Conservation (phyloP, 2,888 invertebrate species). For the Lepidonotus clava region DNA sequence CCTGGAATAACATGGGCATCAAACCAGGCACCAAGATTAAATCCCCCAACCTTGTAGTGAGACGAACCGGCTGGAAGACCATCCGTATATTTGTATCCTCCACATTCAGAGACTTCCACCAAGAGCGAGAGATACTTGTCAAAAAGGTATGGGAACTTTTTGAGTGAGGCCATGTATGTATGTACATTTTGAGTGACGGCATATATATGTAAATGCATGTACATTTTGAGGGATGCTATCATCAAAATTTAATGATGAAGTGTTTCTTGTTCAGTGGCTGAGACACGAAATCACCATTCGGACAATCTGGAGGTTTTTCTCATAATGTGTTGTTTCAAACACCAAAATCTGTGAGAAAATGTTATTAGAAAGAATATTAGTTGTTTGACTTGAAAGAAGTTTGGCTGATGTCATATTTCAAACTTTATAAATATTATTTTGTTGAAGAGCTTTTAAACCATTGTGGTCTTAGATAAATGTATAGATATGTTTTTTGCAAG, state of each 20-base stretch:
- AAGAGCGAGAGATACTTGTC: conserved; percentile 78
- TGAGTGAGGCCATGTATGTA: background rate
- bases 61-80: conserved; percentile 73
- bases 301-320: background rate
- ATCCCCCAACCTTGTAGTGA: conserved; percentile 45
- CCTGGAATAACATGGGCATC: conserved; percentile 30
- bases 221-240: background rate
- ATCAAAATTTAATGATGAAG: background rate
- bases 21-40: conserved; percentile 31
- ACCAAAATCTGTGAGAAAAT: no score
- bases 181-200: background rate
- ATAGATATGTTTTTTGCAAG: no score
- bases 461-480: no score
- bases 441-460: no score
- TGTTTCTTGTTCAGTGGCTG: background rate
- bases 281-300: background rate
- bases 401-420: no score
- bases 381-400: no score
- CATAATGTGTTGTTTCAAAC: no score
- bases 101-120: conserved; percentile 79
- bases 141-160: conserved; percentile 71
- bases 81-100: conserved; percentile 79
- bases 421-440: no score
- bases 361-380: no score
- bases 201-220: background rate